Base-by-base conservation (phyloP, 2,888 invertebrate genomes). In the Himalopsyche anomala region DNA sequence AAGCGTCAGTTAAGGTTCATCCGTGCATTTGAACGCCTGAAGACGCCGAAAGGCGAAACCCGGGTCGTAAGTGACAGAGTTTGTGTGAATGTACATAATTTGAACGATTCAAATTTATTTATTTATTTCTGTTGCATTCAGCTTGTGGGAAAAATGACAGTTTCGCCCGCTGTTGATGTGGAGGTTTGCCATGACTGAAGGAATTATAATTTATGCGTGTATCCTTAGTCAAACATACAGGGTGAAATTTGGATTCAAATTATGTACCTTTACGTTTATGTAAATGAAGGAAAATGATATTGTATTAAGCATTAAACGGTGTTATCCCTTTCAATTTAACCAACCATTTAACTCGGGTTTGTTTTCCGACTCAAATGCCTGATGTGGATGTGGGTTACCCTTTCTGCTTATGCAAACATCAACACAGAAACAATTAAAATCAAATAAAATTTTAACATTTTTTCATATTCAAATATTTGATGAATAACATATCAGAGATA, bases 301-400 rank as follows among this genome's bases (percentile, higher is more conserved):
- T 62, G 62, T 62, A 62, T 62, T 62, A 62, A 5, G 19, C 62
- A 62, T 62, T 19, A 62, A 62, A 62, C 69, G 69, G 54, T 85
- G 85, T 85, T 85, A 82, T 62, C 85, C 79, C 82, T 85, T 85
- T 82, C 82, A 85, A 85, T 85, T 85, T 85, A 85, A 82, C 85
- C 85, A 55, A 85, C 85, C 85, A 82, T 85, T 85, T 85, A 62
- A 62, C 62, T 62, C 62, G n/a, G 62, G 62, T 62, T 62, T 62
- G 62, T 62, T 62, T 62, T 62, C 62, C 19, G 28, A 62, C 62
- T 62, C 62, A 19, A n/a, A 62, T 62, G 19, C 62, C 19, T 19
- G 19, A 62, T 28, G 9, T 19, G 62, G 8, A 19, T 62, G 62
- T 62, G 51, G 51, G 51, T 2, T 51, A 51, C 51, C 51, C 51